Conservation (phyloP, 2,888 invertebrate species). For the Iphiclides podalirius region DNA sequence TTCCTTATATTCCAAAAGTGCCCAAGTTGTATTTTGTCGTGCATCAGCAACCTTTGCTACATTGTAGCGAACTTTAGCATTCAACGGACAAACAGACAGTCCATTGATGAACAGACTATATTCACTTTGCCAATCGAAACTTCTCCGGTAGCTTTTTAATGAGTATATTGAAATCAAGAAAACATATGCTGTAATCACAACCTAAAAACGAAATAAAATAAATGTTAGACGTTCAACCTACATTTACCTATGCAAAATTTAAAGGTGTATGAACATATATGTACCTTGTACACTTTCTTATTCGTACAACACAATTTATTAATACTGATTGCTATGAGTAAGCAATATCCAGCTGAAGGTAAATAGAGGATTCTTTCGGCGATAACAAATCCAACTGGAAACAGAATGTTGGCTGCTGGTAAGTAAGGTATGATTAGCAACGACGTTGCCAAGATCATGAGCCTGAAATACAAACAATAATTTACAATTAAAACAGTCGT, state of each 20-base stretch:
- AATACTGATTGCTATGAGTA: conserved; percentile 84
- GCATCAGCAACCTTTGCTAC: conserved; percentile 94
- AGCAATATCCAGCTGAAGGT: conserved; percentile 89
- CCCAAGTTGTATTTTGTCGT: conserved; percentile 82
- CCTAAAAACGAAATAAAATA: conserved; percentile 7
- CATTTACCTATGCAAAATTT: no score
- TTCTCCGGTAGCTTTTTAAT: conserved; percentile 81
- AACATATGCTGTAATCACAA: not conserved
- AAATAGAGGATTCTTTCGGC: conserved; percentile 93
- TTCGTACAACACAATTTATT: conserved; percentile 40
- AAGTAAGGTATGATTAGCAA: conserved; percentile 88
- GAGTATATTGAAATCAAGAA: conserved; percentile 42
- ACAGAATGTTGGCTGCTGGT: conserved; percentile 91
- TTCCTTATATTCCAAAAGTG: conserved; percentile 87
- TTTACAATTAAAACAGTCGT: no score
- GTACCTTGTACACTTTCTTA: conserved; percentile 40
- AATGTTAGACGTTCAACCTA: no score
- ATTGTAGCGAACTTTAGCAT: conserved; percentile 97
- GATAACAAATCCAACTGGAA: conserved; percentile 93
- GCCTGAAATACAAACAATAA: conserved; percentile 59
- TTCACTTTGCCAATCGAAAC: conserved; percentile 90
- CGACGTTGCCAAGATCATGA: conserved; percentile 77
- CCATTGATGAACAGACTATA: conserved; percentile 89
- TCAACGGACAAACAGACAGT: conserved; percentile 92
- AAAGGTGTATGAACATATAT: no score